A percentile compares a stretch with the other conserved stretches of the same genome.
These are phyloP conservation scores for Exocentrus adspersus DNA, from an alignment of 2,888 invertebrate species.

Conservation along the genomic window DNA sequence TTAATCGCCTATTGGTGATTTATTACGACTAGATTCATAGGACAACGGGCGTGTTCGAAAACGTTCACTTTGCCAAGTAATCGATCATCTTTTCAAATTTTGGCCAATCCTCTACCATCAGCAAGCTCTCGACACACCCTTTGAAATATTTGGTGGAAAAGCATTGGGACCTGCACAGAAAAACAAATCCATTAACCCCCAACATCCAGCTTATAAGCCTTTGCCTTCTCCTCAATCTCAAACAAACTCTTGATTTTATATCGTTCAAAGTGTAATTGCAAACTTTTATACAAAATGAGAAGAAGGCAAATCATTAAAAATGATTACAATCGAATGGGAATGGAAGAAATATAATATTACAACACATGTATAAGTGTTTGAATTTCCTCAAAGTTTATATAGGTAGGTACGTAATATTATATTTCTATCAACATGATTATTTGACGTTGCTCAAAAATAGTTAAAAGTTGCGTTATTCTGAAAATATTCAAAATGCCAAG, in stretches of 20 bases:
- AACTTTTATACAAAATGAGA: too few species aligned
- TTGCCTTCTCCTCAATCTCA: background rate
- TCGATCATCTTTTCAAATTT: constrained; percentile 83
- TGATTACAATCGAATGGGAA: background rate
- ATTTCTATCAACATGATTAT: background rate
- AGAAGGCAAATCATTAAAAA: too few species aligned
- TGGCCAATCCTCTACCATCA: constrained; percentile 80
- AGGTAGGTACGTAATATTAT: constrained; percentile 3
- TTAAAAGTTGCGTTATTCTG: background rate
- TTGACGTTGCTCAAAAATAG: constrained; percentile 13
- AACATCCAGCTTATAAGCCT: constrained; percentile 18
- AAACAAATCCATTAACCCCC: constrained; percentile 30
- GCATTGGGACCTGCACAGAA: constrained; percentile 76
- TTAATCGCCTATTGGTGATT: constrained; percentile 54
- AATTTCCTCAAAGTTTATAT: too few species aligned
- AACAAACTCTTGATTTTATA: too few species aligned
- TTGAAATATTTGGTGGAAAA: constrained; percentile 83
- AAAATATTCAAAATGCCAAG: background rate
- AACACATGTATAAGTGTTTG: too few species aligned
- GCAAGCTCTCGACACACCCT: constrained; percentile 83
- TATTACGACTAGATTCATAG: constrained; percentile 58
- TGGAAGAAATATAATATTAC: constrained; percentile 5
- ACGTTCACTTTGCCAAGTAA: constrained; percentile 72
- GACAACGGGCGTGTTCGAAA: constrained; percentile 47
- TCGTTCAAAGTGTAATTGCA: too few species aligned